Base-by-base conservation (phyloP, 1,140 invertebrate genomes). In the Lerema accius region DNA sequence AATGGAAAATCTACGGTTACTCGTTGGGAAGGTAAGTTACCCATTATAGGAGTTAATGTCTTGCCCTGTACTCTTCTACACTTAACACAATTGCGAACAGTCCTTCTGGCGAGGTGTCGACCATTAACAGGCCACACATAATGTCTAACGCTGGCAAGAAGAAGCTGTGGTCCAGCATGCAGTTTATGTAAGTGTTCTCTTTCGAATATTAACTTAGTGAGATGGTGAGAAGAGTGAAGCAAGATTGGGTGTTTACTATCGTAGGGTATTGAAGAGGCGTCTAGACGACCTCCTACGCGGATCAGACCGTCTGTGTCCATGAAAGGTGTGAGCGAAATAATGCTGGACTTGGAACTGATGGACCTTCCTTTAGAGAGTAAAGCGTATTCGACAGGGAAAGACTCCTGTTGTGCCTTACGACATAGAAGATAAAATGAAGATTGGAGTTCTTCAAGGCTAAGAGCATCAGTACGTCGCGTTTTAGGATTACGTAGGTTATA, bases 1-100 rank as follows among this genome's bases (percentile, higher is more conserved):
- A 72, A 65, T 3, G 69, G 65, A 61, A 58, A 71, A 11, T 40
- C 65, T 4, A 46, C 19, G 0, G 15, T 66, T 3, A 63, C 40
- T 7, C 68, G 37, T 2, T 70, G 58, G 11, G 32, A 9, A 1
- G 61, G 55, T 2, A 67, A 17, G 4, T 60, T 16, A 7, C 66
- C 49, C 55, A 68, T 60, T 19, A 46, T 60, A 17, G 39, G 48
- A 7, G 9, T 32, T 32, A 32, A 32, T 4, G 28, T 4, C 9
- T 32, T 32, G 7, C 28, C 9, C 4, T 7, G 4, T 1, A 32
- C 4, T 10, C 42, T 17, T n/a, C 9, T 19, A 45, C 42, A 45
- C 13, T 0, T 17, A 10, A 45, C n/a, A 19, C 42, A 45, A 19
- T n/a, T 9, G 10, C 16, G 7, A 19, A 45, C 42, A 1, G 17